These are phyloP conservation scores for Cariama cristata DNA, from an alignment of 2,113 vertebrate genomes.

Conservation along the genomic window DNA sequence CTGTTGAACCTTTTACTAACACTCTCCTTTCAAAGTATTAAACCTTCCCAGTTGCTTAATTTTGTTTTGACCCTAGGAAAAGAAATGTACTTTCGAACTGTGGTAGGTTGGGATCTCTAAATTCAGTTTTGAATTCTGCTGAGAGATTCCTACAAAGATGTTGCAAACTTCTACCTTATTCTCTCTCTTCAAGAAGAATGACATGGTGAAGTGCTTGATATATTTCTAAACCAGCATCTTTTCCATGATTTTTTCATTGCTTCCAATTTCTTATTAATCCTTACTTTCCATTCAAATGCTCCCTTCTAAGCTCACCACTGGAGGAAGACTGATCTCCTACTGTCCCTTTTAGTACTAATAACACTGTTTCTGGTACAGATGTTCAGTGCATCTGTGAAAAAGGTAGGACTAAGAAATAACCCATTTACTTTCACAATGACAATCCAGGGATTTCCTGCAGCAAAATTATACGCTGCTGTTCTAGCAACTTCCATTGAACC, in stretches of 20 bases:
- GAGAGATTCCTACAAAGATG: neutral
- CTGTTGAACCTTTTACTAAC: neutral
- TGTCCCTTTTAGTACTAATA: neutral
- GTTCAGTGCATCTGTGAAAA: neutral
- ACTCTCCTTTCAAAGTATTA: neutral
- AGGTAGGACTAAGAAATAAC: neutral
- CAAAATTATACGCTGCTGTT: neutral
- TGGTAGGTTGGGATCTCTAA: neutral
- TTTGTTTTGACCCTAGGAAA: neutral
- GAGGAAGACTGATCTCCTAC: neutral
- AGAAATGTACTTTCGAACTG: neutral
- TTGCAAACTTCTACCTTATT: neutral
- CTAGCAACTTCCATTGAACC: neutral
- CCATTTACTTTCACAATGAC: neutral
- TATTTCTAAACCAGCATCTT: neutral
- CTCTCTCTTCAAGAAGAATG: neutral
- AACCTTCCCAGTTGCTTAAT: neutral
- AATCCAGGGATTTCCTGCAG: slow-evolving; percentile 23
- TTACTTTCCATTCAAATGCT: neutral
- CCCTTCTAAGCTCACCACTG: neutral
- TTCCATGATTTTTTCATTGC: neutral
- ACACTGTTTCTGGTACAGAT: neutral
- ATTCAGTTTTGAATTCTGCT: neutral
- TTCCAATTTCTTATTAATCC: neutral
- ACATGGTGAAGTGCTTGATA: neutral